Evolutionary conservation across 2,113 vertebrate genomes (phyloP).

Genomic region (Xiphophorus couchianus): DNA sequence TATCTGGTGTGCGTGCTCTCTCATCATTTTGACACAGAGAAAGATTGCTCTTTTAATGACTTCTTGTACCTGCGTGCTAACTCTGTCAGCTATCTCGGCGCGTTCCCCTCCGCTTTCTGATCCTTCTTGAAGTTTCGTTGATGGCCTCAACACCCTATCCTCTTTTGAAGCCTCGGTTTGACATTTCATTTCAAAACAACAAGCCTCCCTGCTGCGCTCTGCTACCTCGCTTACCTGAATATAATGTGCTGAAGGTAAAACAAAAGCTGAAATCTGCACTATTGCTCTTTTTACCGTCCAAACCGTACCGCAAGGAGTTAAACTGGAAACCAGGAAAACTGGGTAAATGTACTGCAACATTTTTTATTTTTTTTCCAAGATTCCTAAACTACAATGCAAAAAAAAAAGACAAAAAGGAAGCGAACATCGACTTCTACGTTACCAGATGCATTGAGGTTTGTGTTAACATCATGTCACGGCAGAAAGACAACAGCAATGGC

Average conservation of each 20-base stretch:
- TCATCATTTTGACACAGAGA: conserved; percentile 34
- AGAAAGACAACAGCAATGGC: too few species aligned
- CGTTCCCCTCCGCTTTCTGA: conserved; percentile 23
- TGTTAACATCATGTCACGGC: too few species aligned
- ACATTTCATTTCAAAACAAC: conserved; percentile 69
- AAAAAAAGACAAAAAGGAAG: too few species aligned
- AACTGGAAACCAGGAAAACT: too few species aligned
- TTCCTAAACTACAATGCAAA: too few species aligned
- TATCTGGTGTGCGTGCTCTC: background rate
- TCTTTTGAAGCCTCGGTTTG: conserved; percentile 42
- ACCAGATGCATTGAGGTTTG: too few species aligned
- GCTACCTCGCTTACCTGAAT: conserved; percentile 36
- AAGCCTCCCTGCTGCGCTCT: conserved; percentile 42
- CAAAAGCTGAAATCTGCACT: conserved; percentile 12
- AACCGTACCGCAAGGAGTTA: background rate
- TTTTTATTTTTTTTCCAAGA: too few species aligned
- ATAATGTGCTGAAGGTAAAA: conserved; percentile 36
- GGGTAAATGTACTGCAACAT: background rate
- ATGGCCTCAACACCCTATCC: conserved; percentile 22
- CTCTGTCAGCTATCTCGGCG: conserved; percentile 43
- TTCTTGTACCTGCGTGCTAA: conserved; percentile 53
- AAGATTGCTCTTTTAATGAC: conserved; percentile 63
- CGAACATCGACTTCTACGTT: too few species aligned
- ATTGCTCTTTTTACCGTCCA: conserved; percentile 5
- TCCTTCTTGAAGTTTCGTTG: conserved; percentile 13